Conservation (phyloP, 2,888 invertebrate species). For the Zygogramma bicolorata region DNA sequence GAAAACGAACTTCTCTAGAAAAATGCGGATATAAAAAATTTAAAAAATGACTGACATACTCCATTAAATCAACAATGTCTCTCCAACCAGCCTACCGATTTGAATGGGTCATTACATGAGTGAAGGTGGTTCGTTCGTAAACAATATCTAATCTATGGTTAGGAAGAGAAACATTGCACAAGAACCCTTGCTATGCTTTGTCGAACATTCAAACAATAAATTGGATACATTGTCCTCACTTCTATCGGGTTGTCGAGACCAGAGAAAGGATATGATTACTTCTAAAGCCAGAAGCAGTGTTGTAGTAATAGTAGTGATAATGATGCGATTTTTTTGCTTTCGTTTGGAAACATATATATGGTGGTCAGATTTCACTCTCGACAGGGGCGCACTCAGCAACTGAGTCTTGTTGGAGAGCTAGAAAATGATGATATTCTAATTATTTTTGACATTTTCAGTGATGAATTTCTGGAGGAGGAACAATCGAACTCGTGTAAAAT, state of each 20-base stretch:
- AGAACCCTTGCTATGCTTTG: constrained; percentile 59
- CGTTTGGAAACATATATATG: too few species aligned
- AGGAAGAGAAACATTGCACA: constrained; percentile 53
- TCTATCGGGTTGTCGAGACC: constrained; percentile 41
- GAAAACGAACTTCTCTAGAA: neutral
- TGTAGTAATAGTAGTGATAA: neutral
- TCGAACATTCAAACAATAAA: constrained; percentile 59
- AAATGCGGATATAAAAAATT: neutral
- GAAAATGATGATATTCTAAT: too few species aligned
- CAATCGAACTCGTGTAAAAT: too few species aligned
- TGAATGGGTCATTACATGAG: constrained; percentile 12
- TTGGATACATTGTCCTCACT: constrained; percentile 60
- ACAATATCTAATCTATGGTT: constrained; percentile 60
- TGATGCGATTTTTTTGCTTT: neutral
- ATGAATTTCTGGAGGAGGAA: too few species aligned
- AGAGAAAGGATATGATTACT: constrained; percentile 32
- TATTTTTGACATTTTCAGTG: too few species aligned
- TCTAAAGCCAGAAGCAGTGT: neutral
- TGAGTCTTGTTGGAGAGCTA: too few species aligned
- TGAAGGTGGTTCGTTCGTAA: constrained; percentile 53
- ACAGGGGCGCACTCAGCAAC: too few species aligned
- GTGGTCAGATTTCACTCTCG: too few species aligned
- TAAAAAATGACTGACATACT: neutral
- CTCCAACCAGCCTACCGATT: neutral
- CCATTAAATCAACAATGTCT: constrained; percentile 14